Conservation (phyloP, 2,888 invertebrate species). For the Amphipyra tragopoginis region DNA sequence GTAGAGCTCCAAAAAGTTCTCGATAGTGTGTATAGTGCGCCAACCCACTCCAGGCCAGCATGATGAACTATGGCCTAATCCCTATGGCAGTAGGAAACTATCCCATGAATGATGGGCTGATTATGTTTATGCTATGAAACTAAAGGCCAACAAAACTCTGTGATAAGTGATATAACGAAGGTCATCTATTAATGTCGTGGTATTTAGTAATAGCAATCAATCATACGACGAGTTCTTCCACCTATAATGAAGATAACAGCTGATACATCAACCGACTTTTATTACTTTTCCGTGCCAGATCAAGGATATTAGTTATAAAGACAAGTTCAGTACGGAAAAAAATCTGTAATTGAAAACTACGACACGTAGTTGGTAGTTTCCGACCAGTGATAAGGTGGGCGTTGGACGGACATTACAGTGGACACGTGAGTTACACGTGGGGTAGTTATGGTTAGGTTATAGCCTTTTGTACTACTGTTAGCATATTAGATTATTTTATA, state of each 20-base stretch:
- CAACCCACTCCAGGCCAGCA: too few relatives aligned
- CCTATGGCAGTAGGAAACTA: too few relatives aligned
- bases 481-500: not conserved
- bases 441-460: constrained; percentile 11
- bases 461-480: not conserved
- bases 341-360: constrained; percentile 13
- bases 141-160: not conserved
- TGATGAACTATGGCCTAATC: too few relatives aligned
- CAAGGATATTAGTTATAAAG: constrained; percentile 3
- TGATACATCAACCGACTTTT: constrained; percentile 9
- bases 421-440: constrained; percentile 34
- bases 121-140: not conserved
- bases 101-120: too few relatives aligned
- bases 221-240: constrained; percentile 18
- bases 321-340: constrained; percentile 15
- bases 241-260: constrained; percentile 15
- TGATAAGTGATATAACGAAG: not conserved
- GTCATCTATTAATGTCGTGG: not conserved
- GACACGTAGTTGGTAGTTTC: constrained; percentile 24
- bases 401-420: constrained; percentile 15
- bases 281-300: constrained; percentile 12
- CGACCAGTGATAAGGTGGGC: constrained; percentile 34
- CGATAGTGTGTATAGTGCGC: too few relatives aligned
- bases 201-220: constrained; percentile 24
- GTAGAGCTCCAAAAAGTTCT: too few relatives aligned